phyloP scores from a whole-genome alignment of 2,113 vertebrate genomes.

The Brevimyrus niger region DNA sequence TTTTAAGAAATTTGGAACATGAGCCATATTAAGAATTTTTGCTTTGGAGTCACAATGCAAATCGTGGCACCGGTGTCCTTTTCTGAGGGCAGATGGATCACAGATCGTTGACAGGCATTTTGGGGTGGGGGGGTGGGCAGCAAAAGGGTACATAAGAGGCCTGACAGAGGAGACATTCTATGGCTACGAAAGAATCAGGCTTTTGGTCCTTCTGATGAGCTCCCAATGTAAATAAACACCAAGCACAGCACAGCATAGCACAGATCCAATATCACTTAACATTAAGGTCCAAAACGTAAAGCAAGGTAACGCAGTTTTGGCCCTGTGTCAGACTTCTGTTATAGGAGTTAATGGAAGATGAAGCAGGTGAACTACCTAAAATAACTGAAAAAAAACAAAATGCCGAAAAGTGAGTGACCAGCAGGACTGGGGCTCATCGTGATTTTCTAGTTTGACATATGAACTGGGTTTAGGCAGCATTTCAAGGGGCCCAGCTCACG shows the following conservation, averaged over 20 bases:
- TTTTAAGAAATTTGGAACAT: not conserved
- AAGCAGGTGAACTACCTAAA: not conserved
- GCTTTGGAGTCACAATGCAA: slow-evolving; percentile 17
- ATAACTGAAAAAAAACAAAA: not conserved
- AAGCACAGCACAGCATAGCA: too few relatives aligned
- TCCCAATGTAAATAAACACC: not conserved
- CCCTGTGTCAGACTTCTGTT: not conserved
- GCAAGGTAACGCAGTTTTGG: not conserved
- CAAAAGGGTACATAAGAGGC: not conserved
- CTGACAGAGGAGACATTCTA: not conserved
- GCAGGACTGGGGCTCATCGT: not conserved
- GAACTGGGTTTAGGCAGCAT: not conserved
- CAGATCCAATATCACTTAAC: not conserved
- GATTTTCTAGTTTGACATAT: not conserved
- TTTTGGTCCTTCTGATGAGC: not conserved
- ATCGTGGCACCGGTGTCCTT: not conserved
- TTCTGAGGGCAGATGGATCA: not conserved
- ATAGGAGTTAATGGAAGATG: not conserved
- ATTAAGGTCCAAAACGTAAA: slow-evolving; percentile 12
- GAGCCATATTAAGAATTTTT: not conserved
- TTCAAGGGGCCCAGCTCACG: not conserved
- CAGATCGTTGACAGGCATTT: not conserved
- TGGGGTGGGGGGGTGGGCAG: not conserved
- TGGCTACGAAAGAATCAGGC: not conserved
- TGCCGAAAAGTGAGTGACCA: not conserved